A percentile compares a stretch with the other conserved stretches of the same genome.
phyloP scores from a whole-genome alignment of 1,140 invertebrate genomes.

The Lanistes nyassanus region DNA sequence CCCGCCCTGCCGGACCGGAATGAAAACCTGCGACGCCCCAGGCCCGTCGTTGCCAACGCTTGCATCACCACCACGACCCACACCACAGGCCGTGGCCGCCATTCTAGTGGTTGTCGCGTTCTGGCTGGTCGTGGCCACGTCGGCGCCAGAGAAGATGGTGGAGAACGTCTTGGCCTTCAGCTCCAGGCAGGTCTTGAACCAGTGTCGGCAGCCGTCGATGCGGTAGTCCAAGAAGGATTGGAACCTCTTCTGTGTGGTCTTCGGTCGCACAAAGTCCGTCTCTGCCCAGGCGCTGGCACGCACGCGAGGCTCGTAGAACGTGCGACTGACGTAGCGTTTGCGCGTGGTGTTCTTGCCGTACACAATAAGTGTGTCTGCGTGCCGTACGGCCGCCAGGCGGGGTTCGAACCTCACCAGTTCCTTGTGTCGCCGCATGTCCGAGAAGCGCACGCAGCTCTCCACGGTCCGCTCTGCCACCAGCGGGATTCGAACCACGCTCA shows the following conservation, averaged over 20 bases:
- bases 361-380: conserved; percentile 44
- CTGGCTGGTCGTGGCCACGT: background rate
- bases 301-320: conserved; percentile 50
- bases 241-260: conserved; percentile 37
- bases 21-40: conserved; percentile 37
- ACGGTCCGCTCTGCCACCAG: conserved; percentile 44
- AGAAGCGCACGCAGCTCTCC: conserved; percentile 33
- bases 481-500: conserved; percentile 39
- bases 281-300: conserved; percentile 44
- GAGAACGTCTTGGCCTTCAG: conserved; percentile 50
- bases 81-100: conserved; percentile 1
- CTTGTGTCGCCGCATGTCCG: conserved; percentile 42
- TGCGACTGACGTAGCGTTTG: conserved; percentile 46
- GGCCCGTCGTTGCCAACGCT: conserved; percentile 25
- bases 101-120: background rate
- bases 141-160: conserved; percentile 31
- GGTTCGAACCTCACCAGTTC: conserved; percentile 45
- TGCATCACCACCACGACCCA: background rate
- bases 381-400: conserved; percentile 37
- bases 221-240: conserved; percentile 45
- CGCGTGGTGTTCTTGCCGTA: conserved; percentile 43
- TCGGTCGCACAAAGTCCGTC: conserved; percentile 45
- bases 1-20: conserved; percentile 30
- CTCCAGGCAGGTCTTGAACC: conserved; percentile 54
- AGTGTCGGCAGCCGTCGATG: conserved; percentile 47